Evolutionary conservation across 2,797 vertebrate species (phyloP).

Genomic region (Phoebastria nigripes): DNA sequence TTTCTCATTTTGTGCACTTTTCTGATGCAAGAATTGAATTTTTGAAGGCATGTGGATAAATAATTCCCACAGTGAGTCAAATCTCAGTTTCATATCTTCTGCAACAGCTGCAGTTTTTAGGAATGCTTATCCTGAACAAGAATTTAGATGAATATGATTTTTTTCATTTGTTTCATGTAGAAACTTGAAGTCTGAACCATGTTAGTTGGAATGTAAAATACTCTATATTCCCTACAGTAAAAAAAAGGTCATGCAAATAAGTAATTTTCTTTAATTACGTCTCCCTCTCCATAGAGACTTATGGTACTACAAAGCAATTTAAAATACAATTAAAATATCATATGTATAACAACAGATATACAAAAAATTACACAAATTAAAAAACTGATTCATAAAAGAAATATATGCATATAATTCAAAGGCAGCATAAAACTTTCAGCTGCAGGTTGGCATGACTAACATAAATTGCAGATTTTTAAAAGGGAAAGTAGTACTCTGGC

Average conservation of each 20-base stretch:
- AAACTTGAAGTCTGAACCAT: not conserved
- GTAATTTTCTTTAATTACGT: not conserved
- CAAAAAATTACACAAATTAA: not conserved
- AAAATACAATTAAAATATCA: not conserved
- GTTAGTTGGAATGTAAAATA: not conserved
- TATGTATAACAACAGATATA: not conserved
- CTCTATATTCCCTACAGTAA: not conserved
- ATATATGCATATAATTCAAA: not conserved
- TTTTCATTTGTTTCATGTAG: not conserved
- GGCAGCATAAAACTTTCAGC: not conserved
- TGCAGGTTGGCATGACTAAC: not conserved
- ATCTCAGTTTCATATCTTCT: not conserved
- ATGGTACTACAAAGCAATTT: not conserved
- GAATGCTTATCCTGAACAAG: not conserved
- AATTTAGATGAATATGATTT: not conserved
- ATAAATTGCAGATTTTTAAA: not conserved
- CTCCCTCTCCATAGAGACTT: not conserved
- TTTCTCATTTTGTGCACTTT: not conserved
- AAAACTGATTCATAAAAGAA: not conserved
- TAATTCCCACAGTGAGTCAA: not conserved
- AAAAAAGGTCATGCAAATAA: not conserved
- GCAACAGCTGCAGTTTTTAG: not conserved
- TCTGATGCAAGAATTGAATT: not conserved
- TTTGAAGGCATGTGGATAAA: not conserved
- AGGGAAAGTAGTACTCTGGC: not conserved